Conservation (phyloP, 2,797 vertebrate genomes). For the Rhinichthys osculus region DNA sequence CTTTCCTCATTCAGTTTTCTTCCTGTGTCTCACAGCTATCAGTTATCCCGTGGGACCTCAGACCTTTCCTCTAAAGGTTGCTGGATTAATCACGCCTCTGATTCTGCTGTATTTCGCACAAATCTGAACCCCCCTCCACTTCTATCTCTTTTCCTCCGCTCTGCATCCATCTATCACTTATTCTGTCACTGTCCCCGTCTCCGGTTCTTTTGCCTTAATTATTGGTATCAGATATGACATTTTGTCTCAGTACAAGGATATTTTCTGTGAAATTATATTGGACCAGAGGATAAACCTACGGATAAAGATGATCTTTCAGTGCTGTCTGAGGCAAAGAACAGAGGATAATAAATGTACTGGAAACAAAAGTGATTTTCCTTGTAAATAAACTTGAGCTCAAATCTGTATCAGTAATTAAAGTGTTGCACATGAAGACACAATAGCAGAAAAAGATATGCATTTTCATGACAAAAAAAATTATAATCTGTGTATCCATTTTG, state of each 20-base stretch:
- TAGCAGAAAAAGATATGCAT: background rate
- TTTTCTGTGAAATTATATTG: conserved; percentile 22
- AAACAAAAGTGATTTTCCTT: background rate
- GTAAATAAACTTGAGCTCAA: background rate
- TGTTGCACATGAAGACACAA: background rate
- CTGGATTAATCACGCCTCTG: conserved; percentile 78
- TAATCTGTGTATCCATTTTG: background rate
- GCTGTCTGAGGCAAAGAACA: background rate
- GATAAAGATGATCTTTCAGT: conserved; percentile 34
- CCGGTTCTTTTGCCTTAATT: conserved; percentile 26
- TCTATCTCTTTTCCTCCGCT: background rate
- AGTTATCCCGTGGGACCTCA: conserved; percentile 71
- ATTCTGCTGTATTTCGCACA: conserved; percentile 60
- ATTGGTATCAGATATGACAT: conserved; percentile 46
- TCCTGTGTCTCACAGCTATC: conserved; percentile 70
- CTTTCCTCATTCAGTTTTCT: conserved; percentile 67
- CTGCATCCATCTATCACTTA: conserved; percentile 49
- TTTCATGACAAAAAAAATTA: background rate
- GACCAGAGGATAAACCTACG: conserved; percentile 24
- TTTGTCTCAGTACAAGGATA: conserved; percentile 29
- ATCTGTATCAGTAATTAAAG: background rate
- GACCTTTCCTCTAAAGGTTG: conserved; percentile 81
- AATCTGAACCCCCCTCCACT: conserved; percentile 2
- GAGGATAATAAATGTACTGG: background rate
- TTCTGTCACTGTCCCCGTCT: background rate